Percentiles rank a stretch among this genome's conserved stretches.
Conservation (phyloP, 2,113 vertebrate species). For the Myiozetetes cayanensis region DNA sequence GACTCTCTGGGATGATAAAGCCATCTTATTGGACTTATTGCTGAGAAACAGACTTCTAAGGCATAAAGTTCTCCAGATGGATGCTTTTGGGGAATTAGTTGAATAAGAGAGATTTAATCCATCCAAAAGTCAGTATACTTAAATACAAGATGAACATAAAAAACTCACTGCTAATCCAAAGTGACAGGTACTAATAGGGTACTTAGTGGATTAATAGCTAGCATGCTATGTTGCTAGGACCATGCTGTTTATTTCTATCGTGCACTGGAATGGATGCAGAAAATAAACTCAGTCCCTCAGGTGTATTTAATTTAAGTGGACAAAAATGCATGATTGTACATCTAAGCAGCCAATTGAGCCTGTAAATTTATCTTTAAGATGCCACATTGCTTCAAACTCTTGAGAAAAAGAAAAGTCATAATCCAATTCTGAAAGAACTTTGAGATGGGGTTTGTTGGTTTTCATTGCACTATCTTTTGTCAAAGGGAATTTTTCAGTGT, state of each 20-base stretch:
- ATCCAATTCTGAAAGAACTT: constrained; percentile 5
- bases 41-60: constrained; percentile 50
- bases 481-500: constrained; percentile 60
- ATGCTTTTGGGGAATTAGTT: constrained; percentile 54
- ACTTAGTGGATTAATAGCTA: constrained; percentile 57
- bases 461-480: background rate
- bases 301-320: constrained; percentile 37
- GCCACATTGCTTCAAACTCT: background rate
- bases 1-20: constrained; percentile 40
- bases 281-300: constrained; percentile 17
- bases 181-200: constrained; percentile 62
- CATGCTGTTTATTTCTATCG: constrained; percentile 42
- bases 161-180: constrained; percentile 60
- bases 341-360: background rate
- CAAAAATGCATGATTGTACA: constrained; percentile 18
- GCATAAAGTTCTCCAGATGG: constrained; percentile 62
- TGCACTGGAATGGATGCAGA: constrained; percentile 6
- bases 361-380: constrained; percentile 24
- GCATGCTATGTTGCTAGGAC: constrained; percentile 15
- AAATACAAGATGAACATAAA: constrained; percentile 58
- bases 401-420: background rate
- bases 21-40: constrained; percentile 47
- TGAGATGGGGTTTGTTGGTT: background rate
- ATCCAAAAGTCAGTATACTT: constrained; percentile 45
- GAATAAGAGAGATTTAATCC: constrained; percentile 56